phyloP scores from a whole-genome alignment of 2,888 invertebrate genomes.

The Phoenoteleia sp. region DNA sequence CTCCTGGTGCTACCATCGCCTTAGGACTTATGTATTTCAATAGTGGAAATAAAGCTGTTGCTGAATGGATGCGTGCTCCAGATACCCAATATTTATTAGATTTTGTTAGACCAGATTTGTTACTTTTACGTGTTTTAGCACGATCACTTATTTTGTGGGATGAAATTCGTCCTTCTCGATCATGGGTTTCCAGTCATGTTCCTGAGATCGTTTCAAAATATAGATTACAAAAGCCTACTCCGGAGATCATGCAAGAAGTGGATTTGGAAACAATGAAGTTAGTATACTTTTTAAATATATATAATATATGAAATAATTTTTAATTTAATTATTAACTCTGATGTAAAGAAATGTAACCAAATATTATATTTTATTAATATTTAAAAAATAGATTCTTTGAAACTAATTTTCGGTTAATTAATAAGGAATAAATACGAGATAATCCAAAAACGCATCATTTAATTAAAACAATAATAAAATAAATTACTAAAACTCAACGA shows the following conservation, averaged over 20 bases:
- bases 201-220: slow-evolving; percentile 92
- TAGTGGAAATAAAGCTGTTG: slow-evolving; percentile 94
- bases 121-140: slow-evolving; percentile 93
- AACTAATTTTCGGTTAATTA: no score
- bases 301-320: no score
- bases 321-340: no score
- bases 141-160: slow-evolving; percentile 96
- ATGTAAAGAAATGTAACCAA: no score
- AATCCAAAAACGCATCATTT: no score
- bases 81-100: slow-evolving; percentile 96
- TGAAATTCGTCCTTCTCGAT: slow-evolving; percentile 92
- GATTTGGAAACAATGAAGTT: slow-evolving; percentile 98
- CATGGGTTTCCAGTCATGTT: slow-evolving; percentile 95
- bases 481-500: no score
- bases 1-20: slow-evolving; percentile 98
- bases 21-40: slow-evolving; percentile 97
- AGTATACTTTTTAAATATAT: slow-evolving; percentile 79
- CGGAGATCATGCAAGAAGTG: slow-evolving; percentile 89
- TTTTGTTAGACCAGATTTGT: slow-evolving; percentile 96
- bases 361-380: no score
- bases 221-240: slow-evolving; percentile 92
- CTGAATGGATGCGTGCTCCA: slow-evolving; percentile 96
- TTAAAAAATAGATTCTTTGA: no score
- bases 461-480: no score
- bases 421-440: no score